phyloP scores from a whole-genome alignment of 2,113 vertebrate genomes.

The Ceratotherium simum region DNA sequence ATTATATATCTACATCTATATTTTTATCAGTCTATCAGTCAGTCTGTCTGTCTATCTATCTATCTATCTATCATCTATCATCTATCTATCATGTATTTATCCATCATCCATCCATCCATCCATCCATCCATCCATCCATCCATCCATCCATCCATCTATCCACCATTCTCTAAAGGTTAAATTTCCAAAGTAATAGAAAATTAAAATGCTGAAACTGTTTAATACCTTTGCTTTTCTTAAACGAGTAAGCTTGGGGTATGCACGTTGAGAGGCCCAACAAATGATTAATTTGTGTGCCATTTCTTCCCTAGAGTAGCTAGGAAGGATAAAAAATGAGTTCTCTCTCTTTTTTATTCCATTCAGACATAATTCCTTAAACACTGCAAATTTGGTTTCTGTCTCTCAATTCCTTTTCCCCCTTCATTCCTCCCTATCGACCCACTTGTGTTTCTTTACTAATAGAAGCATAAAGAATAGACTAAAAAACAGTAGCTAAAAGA shows the following conservation, averaged over 20 bases:
- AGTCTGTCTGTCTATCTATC: background rate
- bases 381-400: background rate
- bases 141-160: background rate
- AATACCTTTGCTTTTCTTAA: background rate
- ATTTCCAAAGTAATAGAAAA: background rate
- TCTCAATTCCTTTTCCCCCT: background rate
- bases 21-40: background rate
- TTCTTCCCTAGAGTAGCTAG: background rate
- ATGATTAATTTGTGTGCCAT: background rate
- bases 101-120: background rate
- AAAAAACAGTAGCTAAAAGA: background rate
- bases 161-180: background rate
- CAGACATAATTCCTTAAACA: background rate
- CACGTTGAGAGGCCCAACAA: background rate
- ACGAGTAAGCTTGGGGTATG: too few relatives aligned
- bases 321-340: background rate
- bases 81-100: background rate
- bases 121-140: background rate
- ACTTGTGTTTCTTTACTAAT: background rate
- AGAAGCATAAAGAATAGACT: background rate
- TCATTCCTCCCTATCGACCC: background rate
- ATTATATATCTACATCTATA: background rate
- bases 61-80: background rate
- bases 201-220: background rate
- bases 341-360: background rate